phyloP scores from a whole-genome alignment of 2,797 vertebrate species.

The Decapterus maruadsi region DNA sequence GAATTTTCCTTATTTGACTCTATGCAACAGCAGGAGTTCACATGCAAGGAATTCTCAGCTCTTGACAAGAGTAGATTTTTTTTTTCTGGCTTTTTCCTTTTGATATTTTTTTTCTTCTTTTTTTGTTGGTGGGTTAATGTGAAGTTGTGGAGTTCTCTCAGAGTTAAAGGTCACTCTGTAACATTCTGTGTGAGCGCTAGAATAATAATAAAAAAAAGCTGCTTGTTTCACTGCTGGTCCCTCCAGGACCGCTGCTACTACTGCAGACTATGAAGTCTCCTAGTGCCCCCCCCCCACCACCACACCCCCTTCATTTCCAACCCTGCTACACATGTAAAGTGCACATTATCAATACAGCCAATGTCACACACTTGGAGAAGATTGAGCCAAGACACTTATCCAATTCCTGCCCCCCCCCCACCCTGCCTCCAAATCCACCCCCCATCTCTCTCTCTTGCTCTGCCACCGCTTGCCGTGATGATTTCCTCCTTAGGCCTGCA shows the following conservation, averaged over 20 bases:
- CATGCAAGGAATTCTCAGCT: no score
- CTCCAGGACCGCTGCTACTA: slow-evolving; percentile 13
- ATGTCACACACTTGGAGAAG: slow-evolving; percentile 51
- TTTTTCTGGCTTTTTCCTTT: not conserved
- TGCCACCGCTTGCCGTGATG: slow-evolving; percentile 13
- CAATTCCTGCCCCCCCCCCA: slow-evolving; percentile 20
- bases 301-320: not conserved
- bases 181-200: not conserved
- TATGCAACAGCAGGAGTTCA: not conserved
- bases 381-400: slow-evolving; percentile 52
- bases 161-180: not conserved
- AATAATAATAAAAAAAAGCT: no score
- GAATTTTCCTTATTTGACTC: not conserved
- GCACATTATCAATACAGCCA: slow-evolving; percentile 48
- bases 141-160: not conserved
- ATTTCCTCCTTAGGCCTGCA: slow-evolving; percentile 82
- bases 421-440: not conserved
- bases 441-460: slow-evolving; percentile 2
- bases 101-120: not conserved
- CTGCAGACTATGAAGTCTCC: not conserved
- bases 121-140: not conserved
- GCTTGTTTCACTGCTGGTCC: not conserved
- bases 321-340: slow-evolving; percentile 34
- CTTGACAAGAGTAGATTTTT: no score
- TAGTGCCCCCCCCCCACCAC: not conserved